Evolutionary conservation across 2,888 invertebrate species (phyloP), one percentile per base, ranked within the genome.

Genomic region (Priocnemis perturbator): DNA sequence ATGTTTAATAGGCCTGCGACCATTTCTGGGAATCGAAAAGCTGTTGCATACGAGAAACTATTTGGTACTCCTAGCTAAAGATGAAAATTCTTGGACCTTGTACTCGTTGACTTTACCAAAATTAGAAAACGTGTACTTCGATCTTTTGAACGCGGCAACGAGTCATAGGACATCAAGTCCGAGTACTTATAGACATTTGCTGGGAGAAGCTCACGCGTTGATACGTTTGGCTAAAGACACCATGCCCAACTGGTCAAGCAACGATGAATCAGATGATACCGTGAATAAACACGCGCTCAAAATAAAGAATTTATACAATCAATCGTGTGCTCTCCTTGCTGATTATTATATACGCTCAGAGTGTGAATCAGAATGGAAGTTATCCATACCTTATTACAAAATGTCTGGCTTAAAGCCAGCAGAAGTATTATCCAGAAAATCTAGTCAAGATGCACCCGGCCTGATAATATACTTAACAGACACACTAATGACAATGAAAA

Each of bases 121-220:
- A 21, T 91, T 93, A 11, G 92, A 92, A 64, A 92, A 92, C 69
- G 89, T 95, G 9, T 94, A 94, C 83, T 91, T 92, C 65, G 95
- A 95, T 84, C 93, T 95, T 80, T 91, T 93, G 58, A 92, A 93
- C 74, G 91, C 94, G 47, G 94, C 94, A 0, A 91, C 92, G 69
- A 91, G 91, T 53, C 93, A 93, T 83, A 91, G 92, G 64, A 91
- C 91, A 63, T 91, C 93, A 0, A 93, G 93, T 74, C 92, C 93
- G 0, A 91, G 92, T 48, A 93, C 94, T 1, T 95, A 95, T 83
- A 91, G 93, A 69, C 94, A 95, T 86, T 89, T 96, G 64, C 89
- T 95, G 83, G 92, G 93, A 78, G 95, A 95, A 88, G 94, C 94
- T 4, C 94, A 94, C 83, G 91, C 94, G 76, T 92, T 95, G 79